phyloP scores from a whole-genome alignment of 2,888 invertebrate species.

The Scotopteryx bipunctaria region DNA sequence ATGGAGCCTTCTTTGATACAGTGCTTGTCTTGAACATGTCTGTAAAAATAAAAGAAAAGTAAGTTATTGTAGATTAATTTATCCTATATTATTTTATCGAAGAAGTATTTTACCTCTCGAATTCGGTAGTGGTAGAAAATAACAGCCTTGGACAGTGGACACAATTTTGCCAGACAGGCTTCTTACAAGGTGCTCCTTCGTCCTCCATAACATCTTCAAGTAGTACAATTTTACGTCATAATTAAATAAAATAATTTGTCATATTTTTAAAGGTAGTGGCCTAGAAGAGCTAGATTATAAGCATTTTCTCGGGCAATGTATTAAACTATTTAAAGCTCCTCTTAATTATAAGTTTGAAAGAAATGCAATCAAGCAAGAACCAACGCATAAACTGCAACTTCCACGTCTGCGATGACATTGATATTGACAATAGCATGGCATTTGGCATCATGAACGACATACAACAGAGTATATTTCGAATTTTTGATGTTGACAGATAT shows the following conservation, averaged over 20 bases:
- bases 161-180: slow-evolving; percentile 85
- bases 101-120: slow-evolving; percentile 78
- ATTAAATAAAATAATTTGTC: background rate
- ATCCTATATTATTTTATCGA: background rate
- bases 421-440: slow-evolving; percentile 6
- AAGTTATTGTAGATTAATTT: too few relatives aligned
- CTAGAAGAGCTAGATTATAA: background rate
- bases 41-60: slow-evolving; percentile 61
- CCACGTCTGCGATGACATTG: slow-evolving; percentile 42
- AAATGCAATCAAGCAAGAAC: too few relatives aligned
- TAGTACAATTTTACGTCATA: slow-evolving; percentile 1
- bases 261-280: background rate
- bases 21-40: slow-evolving; percentile 91
- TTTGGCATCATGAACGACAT: background rate
- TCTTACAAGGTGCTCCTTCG: slow-evolving; percentile 60
- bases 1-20: slow-evolving; percentile 94
- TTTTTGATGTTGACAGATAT: too few relatives aligned
- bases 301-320: background rate
- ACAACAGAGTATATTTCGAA: background rate
- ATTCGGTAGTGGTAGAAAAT: slow-evolving; percentile 83
- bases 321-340: background rate
- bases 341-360: background rate
- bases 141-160: slow-evolving; percentile 84
- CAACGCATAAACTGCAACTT: slow-evolving; percentile 12
- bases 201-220: slow-evolving; percentile 79